Evolutionary conservation across 2,113 vertebrate species (phyloP), one percentile per base, ranked within the genome.

Genomic region (Seriola dumerili): DNA sequence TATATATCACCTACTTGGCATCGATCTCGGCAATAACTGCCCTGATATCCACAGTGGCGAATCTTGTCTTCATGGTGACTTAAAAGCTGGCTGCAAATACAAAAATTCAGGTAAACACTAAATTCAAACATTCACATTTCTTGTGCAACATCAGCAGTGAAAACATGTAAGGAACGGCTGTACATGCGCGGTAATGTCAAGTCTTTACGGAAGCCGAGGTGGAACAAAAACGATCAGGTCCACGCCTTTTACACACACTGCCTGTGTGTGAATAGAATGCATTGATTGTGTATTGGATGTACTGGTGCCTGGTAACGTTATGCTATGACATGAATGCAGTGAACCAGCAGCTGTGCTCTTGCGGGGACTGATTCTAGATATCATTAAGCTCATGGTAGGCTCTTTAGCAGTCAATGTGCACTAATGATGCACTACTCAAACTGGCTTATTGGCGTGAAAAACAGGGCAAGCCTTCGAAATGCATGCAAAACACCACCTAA

Each of bases 1-100:
- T 0, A 25, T 8, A 19, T 4, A 38, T 4, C 72, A 90, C 94
- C 64, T 94, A 97, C 97, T 96, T 97, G 59, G 93, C 90, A 76
- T 93, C 96, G 42, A 99, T 96, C 85, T 99, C 98, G 36, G 97
- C 95, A 46, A 99, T 95, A 23, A 95, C 95, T 0, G 97, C 97
- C 50, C 97, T 94, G 80, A 99, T 96, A 2, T 99, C 98, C 74
- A 98, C 68, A 1, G 97, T 98, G 82, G 95, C 96, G 88, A 97
- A 99, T 19, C 97, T 95, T 3, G 93, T 95, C 94, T 99, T 99
- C 98, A 99, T 99, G 75, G 64, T 82, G 70, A 52, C 12, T 16
- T 25, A 8, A n/a, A 13, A 1, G 11, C 23, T 16, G n/a, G 10
- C 13, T 29, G 21, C 21, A 16, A 1, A 16, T 42, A 9, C 13